phyloP scores from a whole-genome alignment of 2,888 invertebrate species.

The Melanotus villosus region DNA sequence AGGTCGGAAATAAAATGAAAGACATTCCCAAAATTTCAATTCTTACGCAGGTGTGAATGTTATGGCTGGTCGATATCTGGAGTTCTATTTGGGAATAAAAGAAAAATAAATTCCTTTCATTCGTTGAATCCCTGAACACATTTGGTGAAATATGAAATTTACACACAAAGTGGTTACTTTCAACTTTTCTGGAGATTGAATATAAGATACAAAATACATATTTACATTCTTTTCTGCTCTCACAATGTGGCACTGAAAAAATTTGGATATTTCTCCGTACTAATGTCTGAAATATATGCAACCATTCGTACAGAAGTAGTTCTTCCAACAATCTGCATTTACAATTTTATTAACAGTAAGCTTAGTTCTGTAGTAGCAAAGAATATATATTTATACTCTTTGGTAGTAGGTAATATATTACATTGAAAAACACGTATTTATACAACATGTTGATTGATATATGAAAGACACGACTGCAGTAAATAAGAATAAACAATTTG shows the following conservation, averaged over 20 bases:
- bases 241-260: neutral
- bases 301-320: slow-evolving; percentile 2
- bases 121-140: slow-evolving; percentile 48
- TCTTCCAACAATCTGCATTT: too few species aligned
- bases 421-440: too few species aligned
- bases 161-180: slow-evolving; percentile 47
- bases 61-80: slow-evolving; percentile 39
- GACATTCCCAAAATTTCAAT: slow-evolving; percentile 41
- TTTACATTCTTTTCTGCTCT: slow-evolving; percentile 26
- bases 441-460: too few species aligned
- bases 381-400: too few species aligned
- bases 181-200: slow-evolving; percentile 45
- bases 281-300: slow-evolving; percentile 7
- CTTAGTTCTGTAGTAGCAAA: too few species aligned
- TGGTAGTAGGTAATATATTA: too few species aligned
- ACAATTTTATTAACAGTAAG: too few species aligned
- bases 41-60: slow-evolving; percentile 52
- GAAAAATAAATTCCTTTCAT: slow-evolving; percentile 52
- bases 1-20: slow-evolving; percentile 11
- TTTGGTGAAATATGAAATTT: slow-evolving; percentile 49
- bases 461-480: too few species aligned
- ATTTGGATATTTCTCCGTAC: neutral
- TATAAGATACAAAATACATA: slow-evolving; percentile 41
- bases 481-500: too few species aligned
- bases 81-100: slow-evolving; percentile 47